A percentile compares a stretch with the other conserved stretches of the same genome.
phyloP scores from a whole-genome alignment of 2,888 invertebrate genomes.

The Dioctria linearis region DNA sequence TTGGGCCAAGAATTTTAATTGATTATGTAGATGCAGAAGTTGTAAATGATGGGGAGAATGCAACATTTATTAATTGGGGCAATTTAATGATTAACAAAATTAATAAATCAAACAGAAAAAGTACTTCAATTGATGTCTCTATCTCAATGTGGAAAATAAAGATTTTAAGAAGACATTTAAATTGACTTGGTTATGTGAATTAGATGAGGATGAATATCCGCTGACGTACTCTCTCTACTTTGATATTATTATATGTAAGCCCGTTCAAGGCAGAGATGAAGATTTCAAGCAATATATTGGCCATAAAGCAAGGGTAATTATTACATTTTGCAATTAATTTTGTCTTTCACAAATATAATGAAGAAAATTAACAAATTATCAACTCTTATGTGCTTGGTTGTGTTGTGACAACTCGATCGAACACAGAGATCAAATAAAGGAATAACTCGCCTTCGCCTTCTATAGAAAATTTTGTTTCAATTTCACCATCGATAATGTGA shows the following conservation, averaged over 20 bases:
- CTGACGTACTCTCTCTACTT: constrained; percentile 93
- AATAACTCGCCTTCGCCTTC: too few species aligned
- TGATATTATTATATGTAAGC: constrained; percentile 95
- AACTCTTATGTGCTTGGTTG: too few species aligned
- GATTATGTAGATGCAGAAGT: constrained; percentile 90
- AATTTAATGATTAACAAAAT: constrained; percentile 91
- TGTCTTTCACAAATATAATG: constrained; percentile 9
- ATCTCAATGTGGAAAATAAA: constrained; percentile 91
- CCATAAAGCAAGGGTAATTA: constrained; percentile 84
- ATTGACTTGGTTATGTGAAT: constrained; percentile 91
- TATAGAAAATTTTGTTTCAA: too few species aligned
- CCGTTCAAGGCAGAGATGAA: constrained; percentile 94
- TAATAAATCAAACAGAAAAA: constrained; percentile 77
- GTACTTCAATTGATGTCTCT: constrained; percentile 84
- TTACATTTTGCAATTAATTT: constrained; percentile 37
- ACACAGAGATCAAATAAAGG: too few species aligned
- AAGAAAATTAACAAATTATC: too few species aligned
- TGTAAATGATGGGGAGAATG: constrained; percentile 90
- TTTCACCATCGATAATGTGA: too few species aligned
- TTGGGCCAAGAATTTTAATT: constrained; percentile 83
- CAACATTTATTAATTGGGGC: constrained; percentile 99
- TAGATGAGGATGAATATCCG: constrained; percentile 74
- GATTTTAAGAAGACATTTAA: constrained; percentile 98
- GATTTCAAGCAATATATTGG: constrained; percentile 96
- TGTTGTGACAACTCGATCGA: too few species aligned